phyloP scores from a whole-genome alignment of 2,797 vertebrate genomes.

The Diplodus sargus region DNA sequence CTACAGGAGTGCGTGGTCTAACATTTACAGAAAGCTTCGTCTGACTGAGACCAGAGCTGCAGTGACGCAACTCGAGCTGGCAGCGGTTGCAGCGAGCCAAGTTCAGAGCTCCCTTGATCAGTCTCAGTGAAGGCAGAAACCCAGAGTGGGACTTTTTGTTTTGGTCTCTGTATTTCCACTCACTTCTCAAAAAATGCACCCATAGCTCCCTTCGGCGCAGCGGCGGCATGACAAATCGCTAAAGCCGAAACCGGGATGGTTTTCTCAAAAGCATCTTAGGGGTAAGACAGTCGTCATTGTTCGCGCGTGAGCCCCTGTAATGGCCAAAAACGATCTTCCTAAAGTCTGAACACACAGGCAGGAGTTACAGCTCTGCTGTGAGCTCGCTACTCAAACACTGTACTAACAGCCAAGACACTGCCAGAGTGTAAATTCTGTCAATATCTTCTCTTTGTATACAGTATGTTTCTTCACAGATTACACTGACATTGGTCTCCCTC shows the following conservation, averaged over 20 bases:
- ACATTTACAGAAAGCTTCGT: slow-evolving; percentile 59
- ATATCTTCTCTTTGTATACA: background rate
- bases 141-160: slow-evolving; percentile 43
- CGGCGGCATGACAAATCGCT: slow-evolving; percentile 46
- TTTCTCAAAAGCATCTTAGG: slow-evolving; percentile 52
- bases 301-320: slow-evolving; percentile 37
- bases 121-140: slow-evolving; percentile 33
- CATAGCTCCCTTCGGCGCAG: slow-evolving; percentile 31
- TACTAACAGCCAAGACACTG: background rate
- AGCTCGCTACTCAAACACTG: background rate
- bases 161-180: slow-evolving; percentile 49
- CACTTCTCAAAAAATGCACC: slow-evolving; percentile 24
- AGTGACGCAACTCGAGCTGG: slow-evolving; percentile 45
- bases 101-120: slow-evolving; percentile 54
- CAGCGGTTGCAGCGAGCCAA: slow-evolving; percentile 38
- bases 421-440: background rate
- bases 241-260: slow-evolving; percentile 46
- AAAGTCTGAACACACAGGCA: slow-evolving; percentile 20
- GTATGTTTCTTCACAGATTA: background rate
- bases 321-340: slow-evolving; percentile 32
- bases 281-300: slow-evolving; percentile 36
- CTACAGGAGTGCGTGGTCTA: slow-evolving; percentile 48
- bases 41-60: slow-evolving; percentile 54
- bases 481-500: background rate
- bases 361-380: slow-evolving; percentile 1